Conservation (phyloP, 2,113 vertebrate genomes). For the Mustela lutreola region DNA sequence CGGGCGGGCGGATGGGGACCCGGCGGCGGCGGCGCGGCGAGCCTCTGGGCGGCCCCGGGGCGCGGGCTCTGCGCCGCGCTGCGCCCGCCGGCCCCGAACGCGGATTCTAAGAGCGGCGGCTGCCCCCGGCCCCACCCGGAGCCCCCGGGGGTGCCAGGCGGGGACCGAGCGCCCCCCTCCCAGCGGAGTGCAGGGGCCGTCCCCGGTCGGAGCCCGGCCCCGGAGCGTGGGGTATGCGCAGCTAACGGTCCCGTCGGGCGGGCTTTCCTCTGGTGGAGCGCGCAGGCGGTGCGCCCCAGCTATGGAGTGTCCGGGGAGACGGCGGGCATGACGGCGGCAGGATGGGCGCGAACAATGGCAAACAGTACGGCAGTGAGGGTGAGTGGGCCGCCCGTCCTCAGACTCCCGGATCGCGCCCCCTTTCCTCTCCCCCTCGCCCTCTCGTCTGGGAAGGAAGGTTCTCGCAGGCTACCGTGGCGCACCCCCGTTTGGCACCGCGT, state of each 20-base stretch:
- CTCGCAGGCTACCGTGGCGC: background rate
- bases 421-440: background rate
- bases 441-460: background rate
- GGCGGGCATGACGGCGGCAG: slow-evolving; percentile 94
- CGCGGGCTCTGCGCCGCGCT: slow-evolving; percentile 46
- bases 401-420: background rate
- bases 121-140: background rate
- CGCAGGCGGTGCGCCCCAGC: slow-evolving; percentile 71
- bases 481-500: background rate
- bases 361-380: slow-evolving; percentile 98
- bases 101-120: slow-evolving; percentile 48
- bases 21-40: slow-evolving; percentile 74
- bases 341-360: slow-evolving; percentile 99
- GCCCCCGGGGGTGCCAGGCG: background rate
- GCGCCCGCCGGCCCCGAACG: slow-evolving; percentile 36
- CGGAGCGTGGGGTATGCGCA: slow-evolving; percentile 53
- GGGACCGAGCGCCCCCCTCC: background rate
- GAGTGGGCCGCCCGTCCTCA: slow-evolving; percentile 83
- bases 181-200: background rate
- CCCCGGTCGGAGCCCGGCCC: background rate
- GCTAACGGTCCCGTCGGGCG: slow-evolving; percentile 62
- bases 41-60: slow-evolving; percentile 76
- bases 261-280: slow-evolving; percentile 57
- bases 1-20: slow-evolving; percentile 74
- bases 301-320: slow-evolving; percentile 82